Base-by-base conservation (phyloP, 2,797 vertebrate genomes). In the Parambassis ranga region DNA sequence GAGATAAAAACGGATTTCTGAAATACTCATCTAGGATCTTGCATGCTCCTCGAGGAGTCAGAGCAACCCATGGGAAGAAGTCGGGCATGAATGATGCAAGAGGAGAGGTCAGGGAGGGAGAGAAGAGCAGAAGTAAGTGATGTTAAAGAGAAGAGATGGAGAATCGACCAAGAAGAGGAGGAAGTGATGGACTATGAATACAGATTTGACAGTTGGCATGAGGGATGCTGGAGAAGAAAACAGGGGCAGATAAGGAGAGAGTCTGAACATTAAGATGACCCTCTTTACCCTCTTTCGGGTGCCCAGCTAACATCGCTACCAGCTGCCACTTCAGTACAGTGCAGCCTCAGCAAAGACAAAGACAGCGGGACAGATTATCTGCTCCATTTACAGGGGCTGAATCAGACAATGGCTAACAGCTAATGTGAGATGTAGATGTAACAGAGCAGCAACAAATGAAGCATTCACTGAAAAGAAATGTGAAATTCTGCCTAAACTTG, bases 311-410 rank as follows among this genome's bases (percentile, higher is more conserved):
- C 75, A 64, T 58, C 35, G 11, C 41, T 1, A 30, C 33, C 56
- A 58, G 59, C 56, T 64, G 63, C 51, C 43, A 38, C 61, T 16
- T 52, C 44, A 44, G 10, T 1, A 30, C 6, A 48, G 22, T 19
- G 74, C 75, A 47, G 69, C 23, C 24, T 81, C 85, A 82, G 70
- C 83, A 64, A n/a, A 33, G 19, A 31, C 9, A 31, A 8, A 48
- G 27, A 7, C 47, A 31, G 59, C 59, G 36, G 33, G 2, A 38
- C 32, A 53, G 36, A 81, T 75, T 57, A 80, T 66, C 46, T 56
- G 64, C 82, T 77, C 62, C 60, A 64, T 52, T 74, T 59, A 38
- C 38, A 44, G 27, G 43, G 46, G 47, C 47, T 58, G 56, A 79
- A 36, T 75, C 52, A 61, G 63, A 65, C 39, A 36, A 10, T 10